phyloP scores from a whole-genome alignment of 2,113 vertebrate species.

The Macroglossus sobrinus region DNA sequence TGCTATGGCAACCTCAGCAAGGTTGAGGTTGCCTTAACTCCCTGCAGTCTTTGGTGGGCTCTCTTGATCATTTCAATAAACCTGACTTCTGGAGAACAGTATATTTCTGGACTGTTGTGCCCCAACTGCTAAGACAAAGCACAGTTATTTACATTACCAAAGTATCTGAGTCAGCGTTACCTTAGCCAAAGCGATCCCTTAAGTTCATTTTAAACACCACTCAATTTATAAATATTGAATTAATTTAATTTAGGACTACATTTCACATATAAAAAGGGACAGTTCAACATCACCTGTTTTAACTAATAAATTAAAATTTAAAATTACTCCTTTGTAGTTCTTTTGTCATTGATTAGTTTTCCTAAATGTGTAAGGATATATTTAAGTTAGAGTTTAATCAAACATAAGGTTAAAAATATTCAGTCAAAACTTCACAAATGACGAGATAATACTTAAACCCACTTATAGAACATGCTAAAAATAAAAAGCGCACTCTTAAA shows the following conservation, averaged over 20 bases:
- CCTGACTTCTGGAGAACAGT: not conserved
- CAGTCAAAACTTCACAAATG: conserved; percentile 39
- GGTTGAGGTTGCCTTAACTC: not conserved
- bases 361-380: not conserved
- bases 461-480: conserved; percentile 35
- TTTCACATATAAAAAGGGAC: not conserved
- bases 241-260: not conserved
- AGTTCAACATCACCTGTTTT: not conserved
- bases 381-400: conserved; percentile 40
- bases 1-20: not conserved
- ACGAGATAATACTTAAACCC: conserved; percentile 22
- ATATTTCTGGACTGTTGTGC: not conserved
- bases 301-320: conserved; percentile 39
- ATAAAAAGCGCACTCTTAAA: conserved; percentile 30
- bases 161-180: not conserved
- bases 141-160: not conserved
- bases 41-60: not conserved
- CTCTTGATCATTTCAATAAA: not conserved
- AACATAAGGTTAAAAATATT: conserved; percentile 28
- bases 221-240: conserved; percentile 9
- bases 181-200: not conserved
- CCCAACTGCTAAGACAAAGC: not conserved
- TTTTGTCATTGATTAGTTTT: not conserved
- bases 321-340: not conserved
- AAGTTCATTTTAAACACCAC: not conserved